Evolutionary conservation across 2,888 invertebrate genomes (phyloP).

Genomic region (Athripsodes cinereus): DNA sequence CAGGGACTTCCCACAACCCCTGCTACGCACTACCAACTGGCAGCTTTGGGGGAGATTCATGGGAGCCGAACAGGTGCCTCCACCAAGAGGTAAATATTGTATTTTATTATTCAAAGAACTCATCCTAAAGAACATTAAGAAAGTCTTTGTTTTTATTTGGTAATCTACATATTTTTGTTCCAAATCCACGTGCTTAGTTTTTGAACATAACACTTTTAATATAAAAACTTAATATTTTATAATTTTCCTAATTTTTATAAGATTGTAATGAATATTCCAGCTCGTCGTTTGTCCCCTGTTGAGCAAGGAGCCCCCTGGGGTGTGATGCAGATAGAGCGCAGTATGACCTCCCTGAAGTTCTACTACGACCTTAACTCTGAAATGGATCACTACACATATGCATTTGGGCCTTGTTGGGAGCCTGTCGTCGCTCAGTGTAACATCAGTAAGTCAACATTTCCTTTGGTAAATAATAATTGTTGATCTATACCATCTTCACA

Average conservation of each 20-base stretch:
- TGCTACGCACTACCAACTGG: constrained; percentile 77
- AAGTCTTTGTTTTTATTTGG: too few relatives aligned
- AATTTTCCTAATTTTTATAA: neutral
- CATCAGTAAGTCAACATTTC: constrained; percentile 47
- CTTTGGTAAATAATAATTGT: too few relatives aligned
- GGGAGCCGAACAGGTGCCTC: constrained; percentile 83
- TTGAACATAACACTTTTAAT: neutral
- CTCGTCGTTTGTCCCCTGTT: constrained; percentile 69
- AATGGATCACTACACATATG: constrained; percentile 81
- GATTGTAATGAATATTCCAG: constrained; percentile 36
- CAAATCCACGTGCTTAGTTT: too few relatives aligned
- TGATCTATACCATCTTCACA: too few relatives aligned
- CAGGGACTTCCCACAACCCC: constrained; percentile 92
- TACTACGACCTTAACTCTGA: constrained; percentile 97
- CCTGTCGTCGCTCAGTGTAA: constrained; percentile 91
- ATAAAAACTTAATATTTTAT: neutral
- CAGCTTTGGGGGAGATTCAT: constrained; percentile 85
- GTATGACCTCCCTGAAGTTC: constrained; percentile 93
- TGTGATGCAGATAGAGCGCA: constrained; percentile 72
- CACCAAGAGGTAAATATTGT: constrained; percentile 60
- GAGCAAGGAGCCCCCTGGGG: constrained; percentile 85
- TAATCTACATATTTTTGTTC: too few relatives aligned
- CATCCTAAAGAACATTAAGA: too few relatives aligned
- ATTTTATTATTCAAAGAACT: too few relatives aligned
- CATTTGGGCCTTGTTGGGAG: constrained; percentile 99